These are phyloP conservation scores for Cryptocephalus primarius DNA, from an alignment of 2,888 invertebrate genomes.

Conservation along the genomic window DNA sequence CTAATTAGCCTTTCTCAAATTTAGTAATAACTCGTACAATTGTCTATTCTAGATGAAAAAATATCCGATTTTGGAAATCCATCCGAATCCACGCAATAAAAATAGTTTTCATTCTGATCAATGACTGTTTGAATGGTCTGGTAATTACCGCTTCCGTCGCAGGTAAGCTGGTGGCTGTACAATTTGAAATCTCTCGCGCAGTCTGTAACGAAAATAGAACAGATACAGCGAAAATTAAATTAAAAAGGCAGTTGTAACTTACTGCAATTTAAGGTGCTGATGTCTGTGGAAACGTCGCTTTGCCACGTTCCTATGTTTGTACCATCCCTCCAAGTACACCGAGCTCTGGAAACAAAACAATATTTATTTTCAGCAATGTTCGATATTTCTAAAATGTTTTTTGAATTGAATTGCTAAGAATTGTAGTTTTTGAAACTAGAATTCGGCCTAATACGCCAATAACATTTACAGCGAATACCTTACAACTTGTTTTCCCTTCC, in stretches of 20 bases:
- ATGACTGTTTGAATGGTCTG: conserved; percentile 1
- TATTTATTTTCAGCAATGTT: too few relatives aligned
- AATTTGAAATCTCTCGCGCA: conserved; percentile 5
- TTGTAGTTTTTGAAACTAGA: too few relatives aligned
- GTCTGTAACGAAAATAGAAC: neutral
- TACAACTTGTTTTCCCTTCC: too few relatives aligned
- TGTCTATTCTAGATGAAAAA: neutral
- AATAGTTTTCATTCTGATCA: neutral
- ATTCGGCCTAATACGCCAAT: too few relatives aligned
- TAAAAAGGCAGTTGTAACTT: neutral
- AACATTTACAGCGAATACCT: too few relatives aligned
- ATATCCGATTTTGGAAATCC: conserved; percentile 4
- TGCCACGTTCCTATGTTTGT: conserved; percentile 41
- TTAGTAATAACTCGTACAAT: conserved; percentile 2
- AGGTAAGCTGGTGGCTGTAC: conserved; percentile 1
- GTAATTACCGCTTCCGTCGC: conserved; percentile 4
- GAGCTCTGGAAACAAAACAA: conserved; percentile 38
- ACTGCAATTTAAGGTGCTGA: conserved; percentile 7
- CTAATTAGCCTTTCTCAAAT: too few relatives aligned
- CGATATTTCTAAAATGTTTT: too few relatives aligned
- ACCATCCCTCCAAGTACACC: conserved; percentile 51
- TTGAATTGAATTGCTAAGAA: too few relatives aligned
- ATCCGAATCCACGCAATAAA: conserved; percentile 3
- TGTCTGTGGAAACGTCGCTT: conserved; percentile 3
- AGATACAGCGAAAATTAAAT: neutral